Conservation (phyloP, 2,113 vertebrate genomes). For the Cyrtonyx montezumae region DNA sequence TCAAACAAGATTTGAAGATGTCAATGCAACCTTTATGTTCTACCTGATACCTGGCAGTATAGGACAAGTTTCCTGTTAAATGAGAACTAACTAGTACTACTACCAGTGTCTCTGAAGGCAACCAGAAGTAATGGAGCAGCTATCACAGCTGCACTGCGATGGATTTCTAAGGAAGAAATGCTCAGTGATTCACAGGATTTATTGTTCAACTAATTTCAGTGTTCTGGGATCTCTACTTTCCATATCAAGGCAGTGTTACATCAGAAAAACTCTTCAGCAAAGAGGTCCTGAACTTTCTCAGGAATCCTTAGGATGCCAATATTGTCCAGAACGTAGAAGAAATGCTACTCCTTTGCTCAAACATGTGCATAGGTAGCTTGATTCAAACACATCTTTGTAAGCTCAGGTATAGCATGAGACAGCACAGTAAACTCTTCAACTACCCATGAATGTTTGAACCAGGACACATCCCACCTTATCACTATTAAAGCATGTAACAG, state of each 20-base stretch:
- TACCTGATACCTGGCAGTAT: not conserved
- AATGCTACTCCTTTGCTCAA: not conserved
- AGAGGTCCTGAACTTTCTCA: not conserved
- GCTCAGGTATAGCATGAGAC: not conserved
- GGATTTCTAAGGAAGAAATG: not conserved
- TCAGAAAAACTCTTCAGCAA: not conserved
- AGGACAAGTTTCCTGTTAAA: not conserved
- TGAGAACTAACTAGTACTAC: not conserved
- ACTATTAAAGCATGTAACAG: not conserved
- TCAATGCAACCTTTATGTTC: not conserved
- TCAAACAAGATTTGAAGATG: not conserved
- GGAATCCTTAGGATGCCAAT: not conserved
- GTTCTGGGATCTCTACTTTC: not conserved
- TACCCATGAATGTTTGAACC: fast-evolving
- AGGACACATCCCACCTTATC: not conserved
- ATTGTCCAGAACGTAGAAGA: fast-evolving
- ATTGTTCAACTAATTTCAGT: not conserved
- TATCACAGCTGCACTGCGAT: not conserved
- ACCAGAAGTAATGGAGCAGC: not conserved
- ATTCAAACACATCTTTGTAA: not conserved
- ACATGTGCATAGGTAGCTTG: not conserved
- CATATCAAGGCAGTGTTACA: fast-evolving
- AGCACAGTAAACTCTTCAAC: not conserved
- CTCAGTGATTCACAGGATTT: not conserved
- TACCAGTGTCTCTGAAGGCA: not conserved